phyloP scores from a whole-genome alignment of 92 coral and sea anemone genomes.

The Ricordea florida region DNA sequence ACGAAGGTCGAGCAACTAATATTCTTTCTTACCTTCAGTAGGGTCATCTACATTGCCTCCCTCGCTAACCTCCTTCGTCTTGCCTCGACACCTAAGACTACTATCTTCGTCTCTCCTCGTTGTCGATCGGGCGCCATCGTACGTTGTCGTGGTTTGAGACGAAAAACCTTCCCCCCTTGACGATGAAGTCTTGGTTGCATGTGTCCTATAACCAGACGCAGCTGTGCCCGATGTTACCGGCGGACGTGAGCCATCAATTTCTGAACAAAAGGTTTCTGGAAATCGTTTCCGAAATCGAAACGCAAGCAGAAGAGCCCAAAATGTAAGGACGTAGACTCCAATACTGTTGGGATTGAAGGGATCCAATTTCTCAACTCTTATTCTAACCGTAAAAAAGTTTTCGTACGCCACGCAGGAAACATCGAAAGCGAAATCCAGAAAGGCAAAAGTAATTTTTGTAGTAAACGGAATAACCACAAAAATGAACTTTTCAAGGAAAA shows the following conservation, averaged over 20 bases:
- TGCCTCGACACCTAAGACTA: conserved; percentile 7
- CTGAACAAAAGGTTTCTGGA: conserved; percentile 29
- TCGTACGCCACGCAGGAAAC: conserved; percentile 35
- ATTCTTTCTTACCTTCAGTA: conserved; percentile 9
- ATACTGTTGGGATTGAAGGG: conserved; percentile 37
- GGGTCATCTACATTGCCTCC: neutral
- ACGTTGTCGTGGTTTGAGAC: neutral
- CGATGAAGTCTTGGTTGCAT: neutral
- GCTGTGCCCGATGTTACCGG: neutral
- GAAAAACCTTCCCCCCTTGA: neutral
- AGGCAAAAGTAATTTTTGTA: conserved; percentile 6
- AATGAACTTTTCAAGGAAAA: conserved; percentile 26
- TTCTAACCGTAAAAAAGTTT: conserved; percentile 32
- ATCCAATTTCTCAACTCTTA: neutral
- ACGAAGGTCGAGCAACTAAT: too few species aligned
- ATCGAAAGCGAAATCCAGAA: neutral
- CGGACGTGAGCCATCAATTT: conserved; percentile 34
- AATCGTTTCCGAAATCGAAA: conserved; percentile 50
- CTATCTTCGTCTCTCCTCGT: neutral
- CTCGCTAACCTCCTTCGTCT: neutral
- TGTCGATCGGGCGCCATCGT: conserved; percentile 4
- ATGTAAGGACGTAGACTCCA: conserved; percentile 13
- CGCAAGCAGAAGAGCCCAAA: conserved; percentile 26
- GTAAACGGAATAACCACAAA: conserved; percentile 52
- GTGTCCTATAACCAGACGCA: too few species aligned